Conservation (phyloP, 2,113 vertebrate species). For the Orthonyx spaldingii region DNA sequence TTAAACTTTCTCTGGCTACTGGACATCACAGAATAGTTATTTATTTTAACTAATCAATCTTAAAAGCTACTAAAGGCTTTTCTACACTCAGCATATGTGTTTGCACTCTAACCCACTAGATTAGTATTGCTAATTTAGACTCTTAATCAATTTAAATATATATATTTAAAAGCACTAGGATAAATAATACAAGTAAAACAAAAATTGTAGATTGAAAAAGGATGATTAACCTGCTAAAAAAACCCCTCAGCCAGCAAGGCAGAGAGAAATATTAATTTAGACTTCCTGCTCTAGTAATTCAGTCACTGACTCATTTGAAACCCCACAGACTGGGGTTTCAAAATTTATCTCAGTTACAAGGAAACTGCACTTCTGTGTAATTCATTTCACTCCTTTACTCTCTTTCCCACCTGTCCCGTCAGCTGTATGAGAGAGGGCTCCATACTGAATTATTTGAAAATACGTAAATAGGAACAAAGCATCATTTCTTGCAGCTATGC, state of each 20-base stretch:
- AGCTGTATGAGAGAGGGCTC: background rate
- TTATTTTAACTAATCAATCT: constrained; percentile 55
- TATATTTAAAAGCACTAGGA: background rate
- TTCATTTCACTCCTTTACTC: background rate
- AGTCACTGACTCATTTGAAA: background rate
- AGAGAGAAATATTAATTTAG: constrained; percentile 2
- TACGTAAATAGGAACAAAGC: background rate
- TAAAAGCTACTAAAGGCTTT: constrained; percentile 35
- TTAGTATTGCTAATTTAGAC: constrained; percentile 2
- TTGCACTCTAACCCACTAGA: constrained; percentile 43
- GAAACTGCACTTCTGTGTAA: background rate
- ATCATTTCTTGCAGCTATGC: background rate
- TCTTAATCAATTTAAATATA: constrained; percentile 39
- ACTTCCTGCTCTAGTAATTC: constrained; percentile 12
- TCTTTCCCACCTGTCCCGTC: background rate
- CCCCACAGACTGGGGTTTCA: background rate
- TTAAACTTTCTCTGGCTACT: constrained; percentile 18
- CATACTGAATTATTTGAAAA: background rate
- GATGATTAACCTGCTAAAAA: constrained; percentile 24
- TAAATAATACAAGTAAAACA: constrained; percentile 27
- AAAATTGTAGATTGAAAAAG: background rate
- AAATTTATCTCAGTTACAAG: background rate
- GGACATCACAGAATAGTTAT: constrained; percentile 41
- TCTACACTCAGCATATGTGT: constrained; percentile 36
- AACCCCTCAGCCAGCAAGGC: background rate